Evolutionary conservation across 1,140 invertebrate genomes (phyloP).

Genomic region (Drosophila tristis): DNA sequence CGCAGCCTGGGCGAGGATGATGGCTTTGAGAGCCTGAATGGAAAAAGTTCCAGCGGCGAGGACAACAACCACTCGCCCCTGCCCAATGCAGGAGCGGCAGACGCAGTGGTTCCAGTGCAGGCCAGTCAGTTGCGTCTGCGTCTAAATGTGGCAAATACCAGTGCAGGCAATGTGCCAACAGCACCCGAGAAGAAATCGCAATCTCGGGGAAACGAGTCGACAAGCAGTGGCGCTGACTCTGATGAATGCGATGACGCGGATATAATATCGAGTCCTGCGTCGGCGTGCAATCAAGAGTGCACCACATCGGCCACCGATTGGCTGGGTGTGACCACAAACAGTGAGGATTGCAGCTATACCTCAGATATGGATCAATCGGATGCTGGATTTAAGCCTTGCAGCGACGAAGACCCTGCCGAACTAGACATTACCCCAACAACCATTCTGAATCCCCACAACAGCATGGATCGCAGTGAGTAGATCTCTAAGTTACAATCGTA

Average conservation of each 20-base stretch:
- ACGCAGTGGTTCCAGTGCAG: constrained; percentile 17
- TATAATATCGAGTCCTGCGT: constrained; percentile 84
- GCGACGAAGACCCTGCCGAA: constrained; percentile 86
- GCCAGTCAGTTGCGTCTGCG: constrained; percentile 68
- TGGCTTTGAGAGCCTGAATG: constrained; percentile 94
- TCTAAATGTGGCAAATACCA: constrained; percentile 40
- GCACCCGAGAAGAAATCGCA: constrained; percentile 33
- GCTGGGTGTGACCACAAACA: constrained; percentile 93
- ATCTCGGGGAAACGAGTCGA: constrained; percentile 38
- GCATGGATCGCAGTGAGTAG: constrained; percentile 89
- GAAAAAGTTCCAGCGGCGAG: constrained; percentile 91
- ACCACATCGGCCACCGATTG: constrained; percentile 91
- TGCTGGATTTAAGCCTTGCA: constrained; percentile 79
- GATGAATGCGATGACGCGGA: constrained; percentile 86
- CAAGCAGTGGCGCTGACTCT: constrained; percentile 84
- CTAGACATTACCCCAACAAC: constrained; percentile 90
- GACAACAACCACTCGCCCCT: constrained; percentile 83
- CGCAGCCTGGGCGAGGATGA: constrained; percentile 88
- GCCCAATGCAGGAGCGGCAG: constrained; percentile 26
- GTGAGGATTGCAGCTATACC: constrained; percentile 92
- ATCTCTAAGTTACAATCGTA: background rate
- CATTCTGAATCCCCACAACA: constrained; percentile 88
- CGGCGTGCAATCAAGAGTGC: constrained; percentile 70
- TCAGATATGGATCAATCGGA: constrained; percentile 89
- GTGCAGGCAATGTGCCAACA: constrained; percentile 18